These are phyloP conservation scores for Drosophila macrothrix DNA, from an alignment of 2,888 invertebrate species.

Conservation along the genomic window DNA sequence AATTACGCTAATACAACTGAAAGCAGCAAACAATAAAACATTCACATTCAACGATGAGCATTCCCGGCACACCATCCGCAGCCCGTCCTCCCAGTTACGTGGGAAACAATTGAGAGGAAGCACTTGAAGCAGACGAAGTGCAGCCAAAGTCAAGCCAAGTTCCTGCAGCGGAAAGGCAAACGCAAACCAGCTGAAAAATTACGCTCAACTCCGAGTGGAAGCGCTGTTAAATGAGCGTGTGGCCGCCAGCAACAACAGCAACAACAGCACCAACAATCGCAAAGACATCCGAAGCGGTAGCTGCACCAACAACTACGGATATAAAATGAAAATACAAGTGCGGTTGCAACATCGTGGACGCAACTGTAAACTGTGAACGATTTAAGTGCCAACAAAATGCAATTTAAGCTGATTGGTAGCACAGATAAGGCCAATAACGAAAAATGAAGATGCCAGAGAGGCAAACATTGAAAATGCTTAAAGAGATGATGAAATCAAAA, in stretches of 20 bases:
- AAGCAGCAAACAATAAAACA: slow-evolving; percentile 51
- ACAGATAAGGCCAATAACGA: slow-evolving; percentile 40
- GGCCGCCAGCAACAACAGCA: slow-evolving; percentile 32
- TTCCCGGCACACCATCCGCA: not conserved
- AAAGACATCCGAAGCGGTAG: not conserved
- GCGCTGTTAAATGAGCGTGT: slow-evolving; percentile 70
- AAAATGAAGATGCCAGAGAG: not conserved
- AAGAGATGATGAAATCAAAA: not conserved
- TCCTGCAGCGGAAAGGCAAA: slow-evolving; percentile 31
- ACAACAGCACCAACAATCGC: slow-evolving; percentile 6
- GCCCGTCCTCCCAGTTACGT: not conserved
- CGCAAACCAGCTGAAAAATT: slow-evolving; percentile 64
- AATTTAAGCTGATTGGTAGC: slow-evolving; percentile 66
- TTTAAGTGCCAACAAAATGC: slow-evolving; percentile 59
- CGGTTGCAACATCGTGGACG: slow-evolving; percentile 18
- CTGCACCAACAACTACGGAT: not conserved
- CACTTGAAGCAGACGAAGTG: slow-evolving; percentile 13
- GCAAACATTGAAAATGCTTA: not conserved
- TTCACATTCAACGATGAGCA: slow-evolving; percentile 8
- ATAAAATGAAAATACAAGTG: slow-evolving; percentile 12
- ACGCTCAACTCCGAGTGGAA: slow-evolving; percentile 46
- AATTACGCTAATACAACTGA: slow-evolving; percentile 68
- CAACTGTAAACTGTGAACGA: slow-evolving; percentile 27
- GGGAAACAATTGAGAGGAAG: slow-evolving; percentile 61
- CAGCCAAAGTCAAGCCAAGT: slow-evolving; percentile 17